These are phyloP conservation scores for Latrodectus geometricus DNA, from an alignment of 1,140 invertebrate species.

Conservation along the genomic window DNA sequence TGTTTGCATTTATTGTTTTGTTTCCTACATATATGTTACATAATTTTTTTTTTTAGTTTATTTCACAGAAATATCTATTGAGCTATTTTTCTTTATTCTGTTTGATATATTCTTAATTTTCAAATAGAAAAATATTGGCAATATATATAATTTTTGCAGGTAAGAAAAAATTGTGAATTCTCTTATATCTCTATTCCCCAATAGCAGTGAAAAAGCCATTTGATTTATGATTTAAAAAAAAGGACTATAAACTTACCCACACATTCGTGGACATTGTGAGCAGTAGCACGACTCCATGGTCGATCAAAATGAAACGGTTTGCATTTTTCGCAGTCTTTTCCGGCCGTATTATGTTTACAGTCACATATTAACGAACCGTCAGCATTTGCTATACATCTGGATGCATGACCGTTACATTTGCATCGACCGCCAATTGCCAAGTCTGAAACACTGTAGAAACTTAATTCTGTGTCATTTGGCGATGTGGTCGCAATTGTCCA, in stretches of 20 bases:
- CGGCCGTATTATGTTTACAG: constrained; percentile 98
- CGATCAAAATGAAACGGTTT: constrained; percentile 98
- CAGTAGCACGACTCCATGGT: constrained; percentile 97
- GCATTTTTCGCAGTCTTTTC: constrained; percentile 97
- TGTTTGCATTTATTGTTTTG: no score
- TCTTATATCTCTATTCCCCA: not conserved
- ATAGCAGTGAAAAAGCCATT: no score
- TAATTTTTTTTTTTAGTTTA: no score
- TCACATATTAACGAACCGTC: constrained; percentile 89
- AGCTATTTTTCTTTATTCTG: no score
- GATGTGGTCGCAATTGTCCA: constrained; percentile 58
- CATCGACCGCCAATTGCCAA: constrained; percentile 97
- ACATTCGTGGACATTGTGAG: constrained; percentile 77
- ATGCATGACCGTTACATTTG: constrained; percentile 98
- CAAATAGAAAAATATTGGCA: no score
- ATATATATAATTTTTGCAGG: no score
- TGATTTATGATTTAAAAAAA: not conserved
- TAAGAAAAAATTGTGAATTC: not conserved
- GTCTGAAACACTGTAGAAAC: constrained; percentile 90
- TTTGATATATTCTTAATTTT: no score
- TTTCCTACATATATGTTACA: no score
- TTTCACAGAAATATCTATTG: no score
- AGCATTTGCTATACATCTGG: constrained; percentile 64
- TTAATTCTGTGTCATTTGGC: constrained; percentile 42
- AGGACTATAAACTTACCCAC: constrained; percentile 31